phyloP scores from a whole-genome alignment of 2,888 invertebrate species.

The Brenthis hecate region DNA sequence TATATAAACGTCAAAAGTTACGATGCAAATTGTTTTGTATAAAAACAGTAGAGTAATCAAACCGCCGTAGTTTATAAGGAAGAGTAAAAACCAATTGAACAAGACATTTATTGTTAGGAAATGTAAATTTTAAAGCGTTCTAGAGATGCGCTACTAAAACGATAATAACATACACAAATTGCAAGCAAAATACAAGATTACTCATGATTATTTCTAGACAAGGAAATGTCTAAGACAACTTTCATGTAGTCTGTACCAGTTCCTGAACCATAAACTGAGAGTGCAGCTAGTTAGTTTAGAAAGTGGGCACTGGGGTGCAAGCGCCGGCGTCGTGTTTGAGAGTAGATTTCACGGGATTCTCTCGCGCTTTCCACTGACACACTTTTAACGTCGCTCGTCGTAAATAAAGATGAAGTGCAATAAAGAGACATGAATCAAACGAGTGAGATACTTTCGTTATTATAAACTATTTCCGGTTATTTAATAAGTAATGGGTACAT shows the following conservation, averaged over 20 bases:
- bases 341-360: conserved; percentile 80
- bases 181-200: conserved; percentile 19
- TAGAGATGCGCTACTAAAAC: conserved; percentile 15
- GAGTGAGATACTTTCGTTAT: neutral
- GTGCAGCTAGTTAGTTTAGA: conserved; percentile 76
- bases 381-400: conserved; percentile 57
- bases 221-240: conserved; percentile 73
- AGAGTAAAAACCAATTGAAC: conserved; percentile 1
- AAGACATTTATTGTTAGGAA: conserved; percentile 8
- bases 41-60: conserved; percentile 1
- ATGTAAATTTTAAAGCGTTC: conserved; percentile 4
- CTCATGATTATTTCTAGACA: conserved; percentile 42
- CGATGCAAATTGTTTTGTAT: conserved; percentile 5
- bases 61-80: conserved; percentile 10
- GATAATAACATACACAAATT: neutral
- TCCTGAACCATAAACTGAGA: conserved; percentile 75
- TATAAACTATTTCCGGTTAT: neutral
- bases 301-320: conserved; percentile 75
- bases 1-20: conserved; percentile 21
- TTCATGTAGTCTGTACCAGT: conserved; percentile 66
- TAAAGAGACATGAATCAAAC: conserved; percentile 5
- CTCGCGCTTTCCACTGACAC: conserved; percentile 81
- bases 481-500: neutral
- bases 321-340: conserved; percentile 63
- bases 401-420: conserved; percentile 28